A percentile compares a stretch with the other conserved stretches of the same genome.
phyloP scores from a whole-genome alignment of 2,888 invertebrate species.

The Bruchidius siliquastri region DNA sequence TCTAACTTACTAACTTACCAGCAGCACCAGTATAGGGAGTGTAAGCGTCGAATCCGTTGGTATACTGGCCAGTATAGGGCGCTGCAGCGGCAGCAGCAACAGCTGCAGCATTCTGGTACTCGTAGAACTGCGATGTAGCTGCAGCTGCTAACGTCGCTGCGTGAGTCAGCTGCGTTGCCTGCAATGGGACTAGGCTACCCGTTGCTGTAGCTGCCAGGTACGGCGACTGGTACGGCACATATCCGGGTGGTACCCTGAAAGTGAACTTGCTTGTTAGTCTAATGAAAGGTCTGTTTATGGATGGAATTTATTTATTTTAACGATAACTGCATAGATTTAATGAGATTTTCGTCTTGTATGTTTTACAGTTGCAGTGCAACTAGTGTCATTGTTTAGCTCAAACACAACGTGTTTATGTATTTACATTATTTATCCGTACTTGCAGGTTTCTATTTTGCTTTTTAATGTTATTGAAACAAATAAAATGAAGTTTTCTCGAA shows the following conservation, averaged over 20 bases:
- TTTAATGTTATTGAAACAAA: too few species aligned
- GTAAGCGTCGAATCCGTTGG: conserved; percentile 68
- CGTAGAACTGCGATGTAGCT: conserved; percentile 78
- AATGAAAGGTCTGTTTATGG: neutral
- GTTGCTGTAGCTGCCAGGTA: conserved; percentile 61
- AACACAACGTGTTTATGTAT: too few species aligned
- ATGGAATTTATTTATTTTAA: conserved; percentile 2
- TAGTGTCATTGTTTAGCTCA: too few species aligned
- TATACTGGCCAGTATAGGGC: conserved; percentile 68
- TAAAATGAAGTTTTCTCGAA: too few species aligned
- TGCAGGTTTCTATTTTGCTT: too few species aligned
- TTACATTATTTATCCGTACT: too few species aligned
- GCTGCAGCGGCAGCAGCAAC: conserved; percentile 62
- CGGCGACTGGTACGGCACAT: conserved; percentile 68
- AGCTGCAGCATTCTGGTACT: conserved; percentile 61
- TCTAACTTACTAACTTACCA: conserved; percentile 8
- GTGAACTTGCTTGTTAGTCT: neutral
- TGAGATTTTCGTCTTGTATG: neutral
- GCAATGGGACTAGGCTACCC: conserved; percentile 63
- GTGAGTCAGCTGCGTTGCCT: conserved; percentile 65
- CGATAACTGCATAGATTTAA: conserved; percentile 1
- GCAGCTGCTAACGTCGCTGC: conserved; percentile 75
- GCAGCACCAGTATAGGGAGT: conserved; percentile 67
- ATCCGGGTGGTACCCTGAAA: conserved; percentile 69
- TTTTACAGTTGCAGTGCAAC: too few species aligned